Conservation (phyloP, 2,113 vertebrate genomes). For the Mastomys natalensis region DNA sequence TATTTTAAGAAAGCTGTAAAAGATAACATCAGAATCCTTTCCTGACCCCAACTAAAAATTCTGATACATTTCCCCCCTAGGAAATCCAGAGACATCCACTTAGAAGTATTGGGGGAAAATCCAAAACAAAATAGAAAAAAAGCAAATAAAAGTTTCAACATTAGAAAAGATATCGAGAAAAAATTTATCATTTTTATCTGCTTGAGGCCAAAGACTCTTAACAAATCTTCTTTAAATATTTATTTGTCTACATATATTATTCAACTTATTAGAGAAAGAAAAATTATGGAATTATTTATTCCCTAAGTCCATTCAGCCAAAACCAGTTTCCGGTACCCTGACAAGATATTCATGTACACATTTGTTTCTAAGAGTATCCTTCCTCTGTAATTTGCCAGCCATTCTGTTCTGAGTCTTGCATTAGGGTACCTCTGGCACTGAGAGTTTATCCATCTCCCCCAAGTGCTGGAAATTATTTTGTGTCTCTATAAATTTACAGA, state of each 20-base stretch:
- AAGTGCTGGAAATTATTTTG: neutral
- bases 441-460: neutral
- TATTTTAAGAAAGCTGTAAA: neutral
- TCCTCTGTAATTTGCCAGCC: neutral
- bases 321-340: neutral
- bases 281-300: neutral
- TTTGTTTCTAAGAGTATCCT: neutral
- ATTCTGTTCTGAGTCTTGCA: neutral
- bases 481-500: neutral
- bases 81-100: neutral
- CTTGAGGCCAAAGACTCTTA: neutral
- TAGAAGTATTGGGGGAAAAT: neutral
- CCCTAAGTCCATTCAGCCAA: neutral
- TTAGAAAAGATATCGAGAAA: neutral
- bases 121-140: neutral
- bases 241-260: neutral
- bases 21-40: neutral
- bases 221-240: neutral
- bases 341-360: neutral
- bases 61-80: neutral
- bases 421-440: neutral
- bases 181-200: neutral
- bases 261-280: neutral
- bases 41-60: neutral
- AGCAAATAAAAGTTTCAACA: neutral